Base-by-base conservation (phyloP, 2,888 invertebrate genomes). In the Chydorus sphaericus region DNA sequence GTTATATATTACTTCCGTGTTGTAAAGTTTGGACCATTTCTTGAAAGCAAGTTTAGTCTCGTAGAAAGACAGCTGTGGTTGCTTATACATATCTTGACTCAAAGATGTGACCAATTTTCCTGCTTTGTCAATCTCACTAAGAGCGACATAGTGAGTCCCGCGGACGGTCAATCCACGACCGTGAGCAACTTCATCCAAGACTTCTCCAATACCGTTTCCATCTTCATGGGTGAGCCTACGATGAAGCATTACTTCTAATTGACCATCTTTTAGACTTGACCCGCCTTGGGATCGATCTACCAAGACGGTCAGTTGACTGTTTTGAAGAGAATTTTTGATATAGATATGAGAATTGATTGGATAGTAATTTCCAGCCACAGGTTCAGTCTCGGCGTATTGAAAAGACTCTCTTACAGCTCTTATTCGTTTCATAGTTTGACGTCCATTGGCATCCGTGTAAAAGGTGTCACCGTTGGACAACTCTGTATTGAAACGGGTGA, bases 381-480 rank as follows among this genome's bases (percentile, higher is more conserved):
- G 77, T 67, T 96, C 93, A 0, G 73, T 70, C 14, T 87, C 64
- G 0, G 77, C 73, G 0, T 74, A 70, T 60, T 72, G 65, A 80
- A 85, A 96, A 0, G 88, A 83, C 0, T 85, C 83, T 14, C 92
- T 72, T 57, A 75, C 72, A 65, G 85, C 75, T 28, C 80, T 67
- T 8, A 75, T 74, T 30, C 94, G 73, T 63, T 81, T 78, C 23
- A 93, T 63, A 68, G 85, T 78, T 68, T 93, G 88, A 14, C 96
- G 75, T 0, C 94, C 96, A 68, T 96, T 98, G 0, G 91, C 83
- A 67, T 97, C 97, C 0, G 96, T 97, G 66, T 81, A 91, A 68
- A 94, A 96, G 0, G 72, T 72, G 0, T 77, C 77, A 1, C 78
- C 71, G 0, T 81, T 81, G 0, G 75, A 63, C 1, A 90, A 67